phyloP scores from a whole-genome alignment of 2,797 vertebrate genomes.

The Tenualosa thibaudeaui region DNA sequence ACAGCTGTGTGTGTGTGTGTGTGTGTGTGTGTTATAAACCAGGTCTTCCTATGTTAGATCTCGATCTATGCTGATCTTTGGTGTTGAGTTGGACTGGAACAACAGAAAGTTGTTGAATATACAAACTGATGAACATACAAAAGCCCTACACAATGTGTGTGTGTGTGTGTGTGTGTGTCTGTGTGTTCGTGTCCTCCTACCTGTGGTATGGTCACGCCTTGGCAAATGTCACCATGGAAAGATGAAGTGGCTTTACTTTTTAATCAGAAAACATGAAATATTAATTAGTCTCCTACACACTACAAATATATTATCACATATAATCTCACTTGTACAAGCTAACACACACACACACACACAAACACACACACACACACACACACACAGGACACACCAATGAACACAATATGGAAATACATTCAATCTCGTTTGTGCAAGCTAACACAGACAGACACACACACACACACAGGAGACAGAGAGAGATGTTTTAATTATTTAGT shows the following conservation, averaged over 20 bases:
- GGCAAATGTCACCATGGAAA: background rate
- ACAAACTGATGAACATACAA: no score
- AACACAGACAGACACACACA: background rate
- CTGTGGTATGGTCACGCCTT: background rate
- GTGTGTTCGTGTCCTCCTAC: background rate
- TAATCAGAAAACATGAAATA: background rate
- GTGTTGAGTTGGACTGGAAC: no score
- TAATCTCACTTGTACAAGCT: no score
- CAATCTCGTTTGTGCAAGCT: no score
- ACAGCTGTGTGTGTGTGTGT: constrained; percentile 44
- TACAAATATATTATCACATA: no score
- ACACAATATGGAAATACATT: no score
- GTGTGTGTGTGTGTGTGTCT: background rate
- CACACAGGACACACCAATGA: no score
- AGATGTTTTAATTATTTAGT: background rate
- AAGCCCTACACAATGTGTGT: background rate
- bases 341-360: no score
- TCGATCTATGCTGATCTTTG: no score
- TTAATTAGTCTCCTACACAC: background rate
- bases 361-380: no score
- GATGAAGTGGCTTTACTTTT: background rate
- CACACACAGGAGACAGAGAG: background rate
- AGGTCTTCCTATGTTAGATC: no score
- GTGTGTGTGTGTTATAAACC: background rate
- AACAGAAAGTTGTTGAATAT: no score